Base-by-base conservation (phyloP, 2,888 invertebrate genomes). In the Apodemia mormo region DNA sequence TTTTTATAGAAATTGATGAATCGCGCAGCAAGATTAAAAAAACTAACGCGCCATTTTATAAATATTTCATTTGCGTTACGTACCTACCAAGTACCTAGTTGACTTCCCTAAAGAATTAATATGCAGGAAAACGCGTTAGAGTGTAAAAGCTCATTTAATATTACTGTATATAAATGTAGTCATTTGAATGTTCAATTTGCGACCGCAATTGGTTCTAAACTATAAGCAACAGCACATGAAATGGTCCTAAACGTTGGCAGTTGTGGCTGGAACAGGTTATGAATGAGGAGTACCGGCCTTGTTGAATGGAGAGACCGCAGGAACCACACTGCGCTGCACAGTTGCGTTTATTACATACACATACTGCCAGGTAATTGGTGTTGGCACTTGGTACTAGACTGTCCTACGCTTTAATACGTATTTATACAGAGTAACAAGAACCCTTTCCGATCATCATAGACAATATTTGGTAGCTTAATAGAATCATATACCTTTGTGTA, bases 291-390 rank as follows among this genome's bases (percentile, higher is more conserved):
- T 76, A 76, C 70, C 73, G 78, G 76, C 72, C 73, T 73, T 76
- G 76, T 77, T 83, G 80, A 87, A 85, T 87, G 82, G 81, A 77
- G 75, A 77, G 78, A 87, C 88, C 84, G 77, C 85, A 82, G 67
- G 68, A 54, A 84, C 86, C 87, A 78, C 87, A 87, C 78, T 77
- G 72, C 77, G 77, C 72, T 72, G 71, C 71, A 69, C 74, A 76
- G 76, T 74, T 76, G 77, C 74, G 66, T 69, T 40, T 66, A 68
- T 52, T 49, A 30, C 49, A 66, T 45, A 45, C 45, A 14, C 56
- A 67, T 33, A 67, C 67, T 6, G 65, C 45, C 30, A 58, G 66
- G 43, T 69, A 69, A 69, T 69, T 69, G 69, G 58, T n/a, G 33
- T 37, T 54, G n/a, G n/a, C 22, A 49, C 49, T 68, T 49, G 68